Evolutionary conservation across 2,888 invertebrate genomes (phyloP).

Genomic region (Tridacna gigas): DNA sequence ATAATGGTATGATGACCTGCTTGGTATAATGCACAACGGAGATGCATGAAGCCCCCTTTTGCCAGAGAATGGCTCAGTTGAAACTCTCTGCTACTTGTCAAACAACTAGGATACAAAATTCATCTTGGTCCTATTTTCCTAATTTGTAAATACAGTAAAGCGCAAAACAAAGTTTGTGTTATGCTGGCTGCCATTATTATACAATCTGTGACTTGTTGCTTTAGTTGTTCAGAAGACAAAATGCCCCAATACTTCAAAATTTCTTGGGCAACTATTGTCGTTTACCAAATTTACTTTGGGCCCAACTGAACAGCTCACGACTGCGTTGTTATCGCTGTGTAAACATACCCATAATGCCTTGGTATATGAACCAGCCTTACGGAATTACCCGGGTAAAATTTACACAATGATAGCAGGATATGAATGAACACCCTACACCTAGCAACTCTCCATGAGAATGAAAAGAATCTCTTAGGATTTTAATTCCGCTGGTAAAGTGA

Average conservation of each 20-base stretch:
- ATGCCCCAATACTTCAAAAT: conserved; percentile 12
- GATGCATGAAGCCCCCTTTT: too few species aligned
- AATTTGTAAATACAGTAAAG: too few species aligned
- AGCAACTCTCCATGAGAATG: conserved; percentile 59
- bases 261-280: conserved; percentile 31
- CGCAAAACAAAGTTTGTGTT: too few species aligned
- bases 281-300: conserved; percentile 27
- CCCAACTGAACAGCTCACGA: conserved; percentile 17
- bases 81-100: too few species aligned
- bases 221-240: conserved; percentile 9
- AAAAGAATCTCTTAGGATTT: conserved; percentile 63
- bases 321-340: conserved; percentile 52
- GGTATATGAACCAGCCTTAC: conserved; percentile 41
- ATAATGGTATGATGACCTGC: too few species aligned
- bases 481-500: conserved; percentile 57
- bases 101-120: too few species aligned
- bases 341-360: conserved; percentile 61
- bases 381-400: conserved; percentile 50
- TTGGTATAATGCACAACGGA: too few species aligned
- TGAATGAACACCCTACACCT: conserved; percentile 52
- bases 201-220: too few species aligned
- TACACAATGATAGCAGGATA: conserved; percentile 58
- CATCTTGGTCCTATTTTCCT: too few species aligned
- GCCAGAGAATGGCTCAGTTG: too few species aligned
- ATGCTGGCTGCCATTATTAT: too few species aligned